These are phyloP conservation scores for Mnemiopsis leidyi DNA, from an alignment of 37 sponge, comb jelly and placozoan species.

Conservation along the genomic window DNA sequence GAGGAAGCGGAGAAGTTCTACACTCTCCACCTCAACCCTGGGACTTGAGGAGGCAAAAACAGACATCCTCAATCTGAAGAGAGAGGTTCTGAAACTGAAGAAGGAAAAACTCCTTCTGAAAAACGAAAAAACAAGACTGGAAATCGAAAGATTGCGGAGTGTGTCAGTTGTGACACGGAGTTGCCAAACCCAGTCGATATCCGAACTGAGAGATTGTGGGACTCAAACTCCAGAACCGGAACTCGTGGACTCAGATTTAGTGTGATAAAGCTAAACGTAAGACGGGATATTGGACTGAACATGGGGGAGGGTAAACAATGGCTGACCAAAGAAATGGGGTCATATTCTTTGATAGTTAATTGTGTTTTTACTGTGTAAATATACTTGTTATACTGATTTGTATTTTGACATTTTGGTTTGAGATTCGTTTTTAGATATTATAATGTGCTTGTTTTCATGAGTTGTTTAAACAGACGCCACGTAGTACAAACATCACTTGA, in stretches of 20 bases:
- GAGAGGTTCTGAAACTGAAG: neutral
- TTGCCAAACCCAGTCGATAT: neutral
- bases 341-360: neutral
- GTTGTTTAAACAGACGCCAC: neutral
- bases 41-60: neutral
- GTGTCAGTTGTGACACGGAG: neutral
- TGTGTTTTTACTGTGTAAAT: neutral
- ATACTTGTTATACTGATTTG: neutral
- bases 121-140: slow-evolving; percentile 16
- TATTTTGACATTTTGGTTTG: slow-evolving; percentile 3
- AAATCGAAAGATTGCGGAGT: neutral
- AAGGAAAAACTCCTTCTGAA: slow-evolving; percentile 10
- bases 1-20: neutral
- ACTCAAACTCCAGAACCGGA: neutral
- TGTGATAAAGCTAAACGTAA: neutral
- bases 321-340: neutral
- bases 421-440: slow-evolving; percentile 5
- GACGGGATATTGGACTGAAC: neutral
- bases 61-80: neutral
- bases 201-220: neutral
- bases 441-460: neutral
- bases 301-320: too few relatives aligned
- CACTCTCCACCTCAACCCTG: neutral
- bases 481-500: neutral
- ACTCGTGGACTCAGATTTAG: neutral